Evolutionary conservation across 2,888 invertebrate species (phyloP).

Genomic region (Caenorhabditis sp.): DNA sequence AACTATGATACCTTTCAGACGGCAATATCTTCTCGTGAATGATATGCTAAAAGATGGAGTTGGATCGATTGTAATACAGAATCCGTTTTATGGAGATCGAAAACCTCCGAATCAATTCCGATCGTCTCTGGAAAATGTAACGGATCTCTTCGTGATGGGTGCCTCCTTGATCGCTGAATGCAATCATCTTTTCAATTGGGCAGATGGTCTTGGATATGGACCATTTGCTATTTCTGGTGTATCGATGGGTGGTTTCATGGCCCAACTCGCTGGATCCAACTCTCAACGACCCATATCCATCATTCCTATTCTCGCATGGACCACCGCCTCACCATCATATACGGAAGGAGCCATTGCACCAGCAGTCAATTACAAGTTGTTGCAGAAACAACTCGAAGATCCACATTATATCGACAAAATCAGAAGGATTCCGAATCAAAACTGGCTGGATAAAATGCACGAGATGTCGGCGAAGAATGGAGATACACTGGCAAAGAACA

Average conservation of each 20-base stretch:
- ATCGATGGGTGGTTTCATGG: conserved; percentile 89
- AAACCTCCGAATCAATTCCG: conserved; percentile 76
- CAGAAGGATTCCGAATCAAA: conserved; percentile 62
- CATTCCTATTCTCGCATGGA: conserved; percentile 97
- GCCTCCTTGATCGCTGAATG: conserved; percentile 96
- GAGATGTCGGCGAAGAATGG: conserved; percentile 62
- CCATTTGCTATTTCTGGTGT: conserved; percentile 94
- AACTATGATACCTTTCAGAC: conserved; percentile 85
- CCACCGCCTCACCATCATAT: conserved; percentile 95
- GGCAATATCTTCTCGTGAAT: conserved; percentile 92
- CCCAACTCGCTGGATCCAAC: conserved; percentile 95
- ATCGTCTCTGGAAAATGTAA: conserved; percentile 94
- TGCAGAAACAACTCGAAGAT: conserved; percentile 69
- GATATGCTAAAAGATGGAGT: conserved; percentile 94
- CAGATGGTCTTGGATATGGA: conserved; percentile 92
- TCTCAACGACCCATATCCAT: conserved; percentile 94
- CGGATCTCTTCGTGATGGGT: conserved; percentile 99
- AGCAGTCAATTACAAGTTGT: conserved; percentile 55
- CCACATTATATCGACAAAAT: conserved; percentile 66
- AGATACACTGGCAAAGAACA: conserved; percentile 59
- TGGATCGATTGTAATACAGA: conserved; percentile 95
- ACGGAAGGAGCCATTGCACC: conserved; percentile 69
- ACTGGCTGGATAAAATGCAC: conserved; percentile 70
- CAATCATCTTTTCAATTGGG: conserved; percentile 93
- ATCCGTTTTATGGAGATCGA: conserved; percentile 90